Base-by-base conservation (phyloP, 1,140 invertebrate genomes). In the Eurosta solidaginis region DNA sequence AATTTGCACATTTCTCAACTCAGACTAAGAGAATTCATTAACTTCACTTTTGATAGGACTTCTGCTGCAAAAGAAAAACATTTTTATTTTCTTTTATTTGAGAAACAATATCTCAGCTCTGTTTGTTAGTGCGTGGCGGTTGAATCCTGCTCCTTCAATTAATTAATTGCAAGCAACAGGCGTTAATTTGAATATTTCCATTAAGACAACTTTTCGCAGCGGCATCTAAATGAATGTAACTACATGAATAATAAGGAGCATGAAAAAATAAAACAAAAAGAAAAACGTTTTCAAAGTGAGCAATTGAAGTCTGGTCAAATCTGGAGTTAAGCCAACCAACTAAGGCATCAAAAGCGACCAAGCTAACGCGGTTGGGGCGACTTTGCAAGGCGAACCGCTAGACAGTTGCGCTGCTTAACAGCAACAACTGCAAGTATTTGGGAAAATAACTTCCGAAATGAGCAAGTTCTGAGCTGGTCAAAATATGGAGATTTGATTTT, bases 181-280 rank as follows among this genome's bases (percentile, higher is more conserved):
- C 59, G 59, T 68, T 68, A 68, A 68, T 68, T 68, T 68, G 59
- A 68, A 68, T 68, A 68, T 68, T 68, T 68, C 59, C 59, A 68
- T 68, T 68, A 68, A 68, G 36, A 20, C 59, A 68, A 68, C 33
- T 68, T 68, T 68, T 36, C 59, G 36, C 59, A n/a, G n/a, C n/a
- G 33, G 59, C 36, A 33, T 68, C 59, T 20, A n/a, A 68, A 68
- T 68, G 33, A 68, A 68, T 68, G 33, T 68, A 36, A 68, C 17
- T 36, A 33, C 17, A 68, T 68, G 59, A 68, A 68, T 68, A 68
- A 68, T 20, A 33, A 68, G 33, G 3, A 68, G n/a, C 59, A 40
- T 22, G 29, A 29, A n/a, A 42, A 17, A 68, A 68, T 6, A 68
- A 10, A 14, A 68, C 36, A 0, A 20, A 68, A 14, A 54, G 25